Percentiles rank a stretch among this genome's conserved stretches.
phyloP scores from a whole-genome alignment of 2,113 vertebrate genomes.

The Hemiscyllium ocellatum region DNA sequence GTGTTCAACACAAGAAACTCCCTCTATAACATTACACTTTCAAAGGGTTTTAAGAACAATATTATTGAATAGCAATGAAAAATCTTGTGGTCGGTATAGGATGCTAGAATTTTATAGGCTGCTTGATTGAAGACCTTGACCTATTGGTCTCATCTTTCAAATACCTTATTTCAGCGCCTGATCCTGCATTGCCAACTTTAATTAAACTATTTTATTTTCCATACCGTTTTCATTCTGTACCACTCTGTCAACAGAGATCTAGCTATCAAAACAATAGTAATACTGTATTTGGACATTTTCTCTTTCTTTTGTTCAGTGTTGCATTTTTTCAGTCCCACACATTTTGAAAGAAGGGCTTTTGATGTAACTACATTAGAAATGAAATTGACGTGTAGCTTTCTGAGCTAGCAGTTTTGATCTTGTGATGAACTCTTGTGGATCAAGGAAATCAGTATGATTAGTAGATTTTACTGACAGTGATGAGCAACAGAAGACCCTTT shows the following conservation, averaged over 20 bases:
- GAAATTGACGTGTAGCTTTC: constrained; percentile 16
- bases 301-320: background rate
- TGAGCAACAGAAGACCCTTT: background rate
- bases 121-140: constrained; percentile 32
- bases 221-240: background rate
- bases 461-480: background rate
- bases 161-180: background rate
- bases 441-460: background rate
- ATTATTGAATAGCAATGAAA: constrained; percentile 20
- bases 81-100: background rate
- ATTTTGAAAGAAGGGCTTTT: constrained; percentile 18
- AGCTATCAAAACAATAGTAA: background rate
- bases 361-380: background rate
- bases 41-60: constrained; percentile 14
- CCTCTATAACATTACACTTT: background rate
- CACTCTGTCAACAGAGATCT: background rate
- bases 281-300: background rate
- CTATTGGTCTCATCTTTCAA: constrained; percentile 6
- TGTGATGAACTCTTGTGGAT: background rate
- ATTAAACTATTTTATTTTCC: constrained; percentile 28
- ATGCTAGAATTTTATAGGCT: background rate
- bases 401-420: background rate
- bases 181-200: background rate
- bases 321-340: background rate
- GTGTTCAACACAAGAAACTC: background rate